phyloP scores from a whole-genome alignment of 1,140 invertebrate genomes.

The Eumeta japonica region DNA sequence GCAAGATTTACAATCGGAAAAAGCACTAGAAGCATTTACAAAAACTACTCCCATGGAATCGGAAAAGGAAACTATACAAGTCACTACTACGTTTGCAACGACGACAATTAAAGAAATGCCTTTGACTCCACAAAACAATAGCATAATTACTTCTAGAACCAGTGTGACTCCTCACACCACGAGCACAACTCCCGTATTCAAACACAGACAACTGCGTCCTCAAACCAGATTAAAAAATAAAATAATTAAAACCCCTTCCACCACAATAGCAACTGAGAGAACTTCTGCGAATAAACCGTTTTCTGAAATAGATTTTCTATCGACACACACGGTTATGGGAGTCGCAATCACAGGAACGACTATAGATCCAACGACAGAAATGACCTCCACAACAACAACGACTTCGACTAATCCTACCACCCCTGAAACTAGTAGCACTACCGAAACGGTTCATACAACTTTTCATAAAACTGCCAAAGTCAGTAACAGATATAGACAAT shows the following conservation, averaged over 20 bases:
- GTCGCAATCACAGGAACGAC: slow-evolving; percentile 9
- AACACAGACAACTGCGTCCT: slow-evolving; percentile 9
- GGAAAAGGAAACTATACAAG: slow-evolving; percentile 15
- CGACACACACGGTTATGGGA: slow-evolving; percentile 11
- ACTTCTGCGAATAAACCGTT: slow-evolving; percentile 23
- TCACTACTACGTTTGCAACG: slow-evolving; percentile 23
- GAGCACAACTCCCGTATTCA: slow-evolving; percentile 13
- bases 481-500: slow-evolving; percentile 42
- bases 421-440: background rate
- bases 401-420: slow-evolving; percentile 5
- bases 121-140: slow-evolving; percentile 9
- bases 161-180: slow-evolving; percentile 9
- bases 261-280: slow-evolving; percentile 16
- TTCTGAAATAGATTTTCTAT: slow-evolving; percentile 31
- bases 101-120: slow-evolving; percentile 15
- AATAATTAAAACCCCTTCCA: slow-evolving; percentile 23
- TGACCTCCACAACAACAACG: slow-evolving; percentile 11
- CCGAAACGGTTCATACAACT: slow-evolving; percentile 9
- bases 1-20: slow-evolving; percentile 35
- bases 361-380: slow-evolving; percentile 5
- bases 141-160: slow-evolving; percentile 17
- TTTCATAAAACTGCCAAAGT: slow-evolving; percentile 19
- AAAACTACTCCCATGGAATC: slow-evolving; percentile 37
- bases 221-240: slow-evolving; percentile 38
- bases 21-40: slow-evolving; percentile 34